These are phyloP conservation scores for Pseudomugil tenellus DNA, from an alignment of 2,797 vertebrate genomes.

Conservation along the genomic window DNA sequence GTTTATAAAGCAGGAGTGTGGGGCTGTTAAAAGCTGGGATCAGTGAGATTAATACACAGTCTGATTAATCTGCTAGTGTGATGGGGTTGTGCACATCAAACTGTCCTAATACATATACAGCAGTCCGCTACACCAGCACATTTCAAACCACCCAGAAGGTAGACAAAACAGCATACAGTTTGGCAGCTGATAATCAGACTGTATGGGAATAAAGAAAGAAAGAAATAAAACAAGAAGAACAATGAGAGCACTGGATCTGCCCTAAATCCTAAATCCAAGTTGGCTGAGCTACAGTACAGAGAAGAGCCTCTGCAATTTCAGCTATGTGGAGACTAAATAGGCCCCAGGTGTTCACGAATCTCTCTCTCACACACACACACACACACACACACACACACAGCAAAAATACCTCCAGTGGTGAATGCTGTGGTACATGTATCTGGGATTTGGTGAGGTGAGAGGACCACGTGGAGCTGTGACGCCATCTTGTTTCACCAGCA, in stretches of 20 bases:
- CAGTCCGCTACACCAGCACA: conserved; percentile 19
- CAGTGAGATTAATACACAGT: conserved; percentile 70
- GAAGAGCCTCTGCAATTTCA: conserved; percentile 39
- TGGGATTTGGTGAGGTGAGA: conserved; percentile 22
- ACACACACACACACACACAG: neutral
- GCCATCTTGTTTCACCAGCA: conserved; percentile 65
- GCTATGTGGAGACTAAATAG: conserved; percentile 40
- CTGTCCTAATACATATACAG: conserved; percentile 31
- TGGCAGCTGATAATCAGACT: conserved; percentile 42
- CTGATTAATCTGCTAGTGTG: conserved; percentile 74
- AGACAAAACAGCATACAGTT: conserved; percentile 50
- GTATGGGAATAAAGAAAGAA: conserved; percentile 2
- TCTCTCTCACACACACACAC: conserved; percentile 1
- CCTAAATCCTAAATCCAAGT: conserved; percentile 46
- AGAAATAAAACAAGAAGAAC: conserved; percentile 34
- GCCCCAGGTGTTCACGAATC: conserved; percentile 49
- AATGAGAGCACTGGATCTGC: conserved; percentile 47
- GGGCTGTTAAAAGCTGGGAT: conserved; percentile 57
- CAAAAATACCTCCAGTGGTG: conserved; percentile 12
- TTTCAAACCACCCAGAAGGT: conserved; percentile 32
- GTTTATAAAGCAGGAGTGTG: conserved; percentile 16
- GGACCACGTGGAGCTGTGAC: conserved; percentile 57
- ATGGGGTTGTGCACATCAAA: conserved; percentile 47
- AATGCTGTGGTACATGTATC: conserved; percentile 11
- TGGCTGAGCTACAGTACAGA: conserved; percentile 27